Base-by-base conservation (phyloP, 2,888 invertebrate genomes). In the Pollenia amentaria region DNA sequence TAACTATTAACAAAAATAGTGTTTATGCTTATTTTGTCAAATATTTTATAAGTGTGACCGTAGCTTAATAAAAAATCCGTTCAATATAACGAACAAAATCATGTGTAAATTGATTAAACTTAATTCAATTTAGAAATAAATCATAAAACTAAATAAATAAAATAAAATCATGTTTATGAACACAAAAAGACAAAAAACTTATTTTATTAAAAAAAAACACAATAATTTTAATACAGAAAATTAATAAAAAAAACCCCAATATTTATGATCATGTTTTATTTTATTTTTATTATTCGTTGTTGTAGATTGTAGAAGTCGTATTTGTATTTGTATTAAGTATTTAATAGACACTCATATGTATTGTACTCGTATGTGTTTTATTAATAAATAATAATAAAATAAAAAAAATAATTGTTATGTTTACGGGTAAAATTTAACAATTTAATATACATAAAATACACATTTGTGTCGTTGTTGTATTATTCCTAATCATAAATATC, bases 301-400 rank as follows among this genome's bases (percentile, higher is more conserved):
- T 42, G 75, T 75, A 60, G 51, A 53, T 38, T 62, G 60, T 60
- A 81, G 70, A 51, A 51, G 21, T 62, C 12, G 7, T 46, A 67
- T 29, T 29, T 44, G 38, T 69, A 77, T 69, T 78, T 75, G 60
- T 62, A 6, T 76, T 62, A 70, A 82, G 60, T 76, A 46, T 82
- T 70, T 55, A 60, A 44, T 64, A 38, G n/a, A 51, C 46, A 65
- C 44, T 77, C 48, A 67, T 70, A n/a, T 77, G 69, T 70, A 53
- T 70, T 69, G 55, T 67, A 60, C 21, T 60, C 18, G 53, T 82
- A n/a, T 75, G 38, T 82, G 55, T 83, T 77, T 53, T 73, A 73
- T 60, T 70, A 65, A 65, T 65, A 84, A 72, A 72, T 40, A 51
- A 44, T 60, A 77, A 76, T 38, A 79, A 44, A 51, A 46, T 29